Evolutionary conservation across 2,113 vertebrate species (phyloP).

Genomic region (Perca fluviatilis): DNA sequence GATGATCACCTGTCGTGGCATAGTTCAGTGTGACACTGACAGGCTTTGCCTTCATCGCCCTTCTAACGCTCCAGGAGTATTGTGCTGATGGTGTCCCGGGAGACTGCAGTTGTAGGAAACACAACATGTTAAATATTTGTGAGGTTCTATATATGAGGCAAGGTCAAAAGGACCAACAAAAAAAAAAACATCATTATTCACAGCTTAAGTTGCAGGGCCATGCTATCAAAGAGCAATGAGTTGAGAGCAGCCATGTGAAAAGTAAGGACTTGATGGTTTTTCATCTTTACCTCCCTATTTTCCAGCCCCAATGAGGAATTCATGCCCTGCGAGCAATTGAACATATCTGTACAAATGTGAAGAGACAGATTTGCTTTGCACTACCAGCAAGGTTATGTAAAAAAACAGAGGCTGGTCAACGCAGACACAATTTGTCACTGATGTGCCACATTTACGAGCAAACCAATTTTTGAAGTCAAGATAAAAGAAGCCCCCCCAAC

Average conservation of each 20-base stretch:
- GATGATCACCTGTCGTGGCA: slow-evolving; percentile 36
- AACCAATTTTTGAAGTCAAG: slow-evolving; percentile 61
- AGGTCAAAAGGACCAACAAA: slow-evolving; percentile 55
- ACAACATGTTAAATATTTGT: slow-evolving; percentile 54
- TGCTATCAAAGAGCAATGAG: slow-evolving; percentile 64
- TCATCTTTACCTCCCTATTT: slow-evolving; percentile 46
- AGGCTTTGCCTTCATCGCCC: slow-evolving; percentile 8
- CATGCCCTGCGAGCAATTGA: slow-evolving; percentile 57
- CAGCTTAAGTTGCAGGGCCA: slow-evolving; percentile 57
- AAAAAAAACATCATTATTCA: slow-evolving; percentile 63
- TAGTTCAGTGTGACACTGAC: slow-evolving; percentile 41
- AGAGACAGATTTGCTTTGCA: slow-evolving; percentile 66
- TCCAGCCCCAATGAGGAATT: slow-evolving; percentile 55
- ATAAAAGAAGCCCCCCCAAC: slow-evolving; percentile 54
- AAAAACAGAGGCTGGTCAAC: slow-evolving; percentile 54
- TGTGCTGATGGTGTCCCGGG: slow-evolving; percentile 24
- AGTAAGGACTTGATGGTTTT: slow-evolving; percentile 55
- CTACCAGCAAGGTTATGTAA: slow-evolving; percentile 70
- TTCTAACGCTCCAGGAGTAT: neutral
- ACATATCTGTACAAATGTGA: slow-evolving; percentile 70
- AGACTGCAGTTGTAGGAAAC: slow-evolving; percentile 38
- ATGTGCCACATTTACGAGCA: slow-evolving; percentile 50
- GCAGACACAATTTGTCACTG: slow-evolving; percentile 59
- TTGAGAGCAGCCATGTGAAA: slow-evolving; percentile 70
- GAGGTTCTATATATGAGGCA: slow-evolving; percentile 14